phyloP scores from a whole-genome alignment of 2,797 vertebrate species.

The Ctenopoma multispine region DNA sequence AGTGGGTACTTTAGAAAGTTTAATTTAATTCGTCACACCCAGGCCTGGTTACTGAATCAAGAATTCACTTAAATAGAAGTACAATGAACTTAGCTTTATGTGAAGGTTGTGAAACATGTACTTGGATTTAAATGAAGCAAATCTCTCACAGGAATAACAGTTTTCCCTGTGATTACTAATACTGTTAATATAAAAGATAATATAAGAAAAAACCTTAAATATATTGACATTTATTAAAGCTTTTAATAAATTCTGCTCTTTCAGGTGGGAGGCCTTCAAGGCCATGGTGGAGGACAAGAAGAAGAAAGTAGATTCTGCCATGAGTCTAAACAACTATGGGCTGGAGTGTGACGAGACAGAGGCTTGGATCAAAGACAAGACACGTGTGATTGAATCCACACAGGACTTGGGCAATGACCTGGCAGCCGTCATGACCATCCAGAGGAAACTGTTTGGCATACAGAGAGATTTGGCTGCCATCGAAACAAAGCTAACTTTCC shows the following conservation, averaged over 20 bases:
- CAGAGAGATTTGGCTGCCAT: constrained; percentile 92
- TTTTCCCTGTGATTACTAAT: too few relatives aligned
- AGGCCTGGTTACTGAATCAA: too few relatives aligned
- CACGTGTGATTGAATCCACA: constrained; percentile 90
- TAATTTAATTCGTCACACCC: too few relatives aligned
- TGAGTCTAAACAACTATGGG: constrained; percentile 92
- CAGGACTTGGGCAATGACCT: constrained; percentile 92
- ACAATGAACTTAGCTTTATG: not conserved
- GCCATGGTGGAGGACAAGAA: constrained; percentile 88
- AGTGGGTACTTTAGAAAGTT: too few relatives aligned
- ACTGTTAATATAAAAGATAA: too few relatives aligned
- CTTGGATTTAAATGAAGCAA: too few relatives aligned
- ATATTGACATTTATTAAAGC: not conserved
- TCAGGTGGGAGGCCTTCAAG: constrained; percentile 93
- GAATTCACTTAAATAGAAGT: too few relatives aligned
- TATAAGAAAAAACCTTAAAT: not conserved
- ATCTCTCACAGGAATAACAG: too few relatives aligned
- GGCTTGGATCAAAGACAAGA: constrained; percentile 93
- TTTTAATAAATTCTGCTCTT: constrained; percentile 7
- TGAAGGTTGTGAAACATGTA: not conserved
- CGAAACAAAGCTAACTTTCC: constrained; percentile 83
- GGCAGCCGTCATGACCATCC: constrained; percentile 92
- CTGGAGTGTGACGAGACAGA: constrained; percentile 94
- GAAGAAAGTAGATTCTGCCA: constrained; percentile 88
- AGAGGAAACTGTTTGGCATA: constrained; percentile 94